Evolutionary conservation across 2,888 invertebrate genomes (phyloP), one percentile per base, ranked within the genome.

Genomic region (Pollenia griseotomentosa): DNA sequence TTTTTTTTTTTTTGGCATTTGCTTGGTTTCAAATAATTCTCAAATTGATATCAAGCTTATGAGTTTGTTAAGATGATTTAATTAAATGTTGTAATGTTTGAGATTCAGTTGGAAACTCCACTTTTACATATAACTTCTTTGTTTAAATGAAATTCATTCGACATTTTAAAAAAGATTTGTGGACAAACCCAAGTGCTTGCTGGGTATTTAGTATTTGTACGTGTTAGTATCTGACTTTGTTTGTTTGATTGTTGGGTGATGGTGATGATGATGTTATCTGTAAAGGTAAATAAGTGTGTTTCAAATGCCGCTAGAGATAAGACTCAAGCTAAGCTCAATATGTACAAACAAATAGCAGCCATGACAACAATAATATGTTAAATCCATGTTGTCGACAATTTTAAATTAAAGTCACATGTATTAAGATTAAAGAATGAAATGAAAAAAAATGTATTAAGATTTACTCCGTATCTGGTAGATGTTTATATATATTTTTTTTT

Each of bases 241-340:
- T 16, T 12, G 19, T 42, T 11, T 80, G 61, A 63, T 42, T 23
- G 44, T 46, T 33, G 65, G 73, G 19, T 65, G 79, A 63, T 79
- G 74, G 75, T 75, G 85, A 83, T 84, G 73, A 81, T 85, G 85
- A 86, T 86, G 65, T 83, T 86, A 86, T 86, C 83, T 75, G 42
- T 46, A 23, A 75, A 55, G 73, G 65, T 71, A 53, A 61, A 78
- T 61, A 83, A 83, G 82, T 65, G 82, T 86, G 79, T 79, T 77
- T 61, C 42, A 65, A 83, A 83, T 80, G 78, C 80, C 83, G 79
- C 65, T 73, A 65, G 57, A 79, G 82, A 86, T 79, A 83, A 86
- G 83, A 68, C 14, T 14, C 16, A 9, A 61, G 51, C 33, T n/a
- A 61, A 8, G 44, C 33, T n/a, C 51, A 8, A 63, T 11, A 16